These are phyloP conservation scores for Palythoa grandis DNA, from an alignment of 92 coral and sea anemone species.

Conservation along the genomic window DNA sequence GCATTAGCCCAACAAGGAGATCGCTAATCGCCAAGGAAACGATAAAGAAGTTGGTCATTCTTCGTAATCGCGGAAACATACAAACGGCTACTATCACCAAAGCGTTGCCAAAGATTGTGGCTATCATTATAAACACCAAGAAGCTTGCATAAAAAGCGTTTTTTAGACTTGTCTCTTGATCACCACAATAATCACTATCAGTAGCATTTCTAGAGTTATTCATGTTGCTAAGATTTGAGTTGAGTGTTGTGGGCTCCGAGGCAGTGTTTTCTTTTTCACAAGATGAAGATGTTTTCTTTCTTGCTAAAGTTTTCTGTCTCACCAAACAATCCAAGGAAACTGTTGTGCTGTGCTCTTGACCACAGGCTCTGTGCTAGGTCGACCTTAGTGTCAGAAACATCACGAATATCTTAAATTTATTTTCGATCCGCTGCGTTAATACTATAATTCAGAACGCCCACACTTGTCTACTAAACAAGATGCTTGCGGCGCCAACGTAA, in stretches of 20 bases:
- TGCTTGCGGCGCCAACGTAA: constrained; percentile 36
- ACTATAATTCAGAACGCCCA: constrained; percentile 30
- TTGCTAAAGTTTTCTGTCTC: background rate
- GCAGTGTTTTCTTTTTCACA: background rate
- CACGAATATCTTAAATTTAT: constrained; percentile 15
- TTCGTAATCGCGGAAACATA: constrained; percentile 76
- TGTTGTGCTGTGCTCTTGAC: background rate
- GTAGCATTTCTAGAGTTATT: constrained; percentile 28
- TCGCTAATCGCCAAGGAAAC: constrained; percentile 93
- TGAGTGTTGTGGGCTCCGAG: background rate
- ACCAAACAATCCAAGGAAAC: constrained; percentile 8
- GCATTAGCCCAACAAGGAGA: constrained; percentile 73
- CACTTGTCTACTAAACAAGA: constrained; percentile 12
- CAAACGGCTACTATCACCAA: constrained; percentile 87
- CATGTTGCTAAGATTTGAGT: constrained; percentile 18
- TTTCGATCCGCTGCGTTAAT: constrained; percentile 11
- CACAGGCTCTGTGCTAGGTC: constrained; percentile 1
- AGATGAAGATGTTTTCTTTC: background rate
- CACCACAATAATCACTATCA: constrained; percentile 1
- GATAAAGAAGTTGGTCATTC: constrained; percentile 89
- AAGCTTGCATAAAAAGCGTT: constrained; percentile 61
- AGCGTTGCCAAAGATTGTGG: constrained; percentile 89
- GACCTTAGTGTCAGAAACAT: constrained; percentile 14
- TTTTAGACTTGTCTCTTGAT: constrained; percentile 2
- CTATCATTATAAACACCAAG: constrained; percentile 77